A percentile compares a stretch with the other conserved stretches of the same genome.
Evolutionary conservation across 2,888 invertebrate species (phyloP).

Genomic region (Apamea monoglypha): DNA sequence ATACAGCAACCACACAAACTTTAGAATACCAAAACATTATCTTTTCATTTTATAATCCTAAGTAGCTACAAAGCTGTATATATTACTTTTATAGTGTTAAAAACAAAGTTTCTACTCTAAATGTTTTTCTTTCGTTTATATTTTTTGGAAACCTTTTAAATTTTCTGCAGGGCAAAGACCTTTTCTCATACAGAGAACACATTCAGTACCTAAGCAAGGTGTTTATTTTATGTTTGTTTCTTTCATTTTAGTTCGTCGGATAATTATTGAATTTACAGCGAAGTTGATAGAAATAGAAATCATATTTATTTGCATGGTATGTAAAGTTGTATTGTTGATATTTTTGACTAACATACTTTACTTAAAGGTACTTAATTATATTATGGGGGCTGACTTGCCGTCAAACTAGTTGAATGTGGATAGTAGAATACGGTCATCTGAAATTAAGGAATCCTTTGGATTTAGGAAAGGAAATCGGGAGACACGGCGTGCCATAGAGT

Average conservation of each 20-base stretch:
- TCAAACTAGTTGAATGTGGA: neutral
- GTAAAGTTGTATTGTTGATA: neutral
- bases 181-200: neutral
- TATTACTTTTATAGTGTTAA: neutral
- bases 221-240: neutral
- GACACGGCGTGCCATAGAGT: neutral
- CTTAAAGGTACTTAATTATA: neutral
- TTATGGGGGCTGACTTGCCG: neutral
- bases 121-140: neutral
- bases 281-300: too few relatives aligned
- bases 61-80: neutral
- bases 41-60: neutral
- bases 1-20: neutral
- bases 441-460: neutral
- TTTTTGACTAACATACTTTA: neutral
- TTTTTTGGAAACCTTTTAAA: neutral
- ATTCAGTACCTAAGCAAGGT: neutral
- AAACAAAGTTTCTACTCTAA: neutral
- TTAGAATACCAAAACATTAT: neutral
- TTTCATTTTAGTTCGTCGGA: neutral
- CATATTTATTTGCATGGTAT: too few relatives aligned
- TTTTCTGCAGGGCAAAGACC: neutral
- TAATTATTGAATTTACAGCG: neutral
- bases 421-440: neutral
- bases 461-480: neutral